Evolutionary conservation across 2,113 vertebrate genomes (phyloP), one percentile per base, ranked within the genome.

Genomic region (Chitala chitala): DNA sequence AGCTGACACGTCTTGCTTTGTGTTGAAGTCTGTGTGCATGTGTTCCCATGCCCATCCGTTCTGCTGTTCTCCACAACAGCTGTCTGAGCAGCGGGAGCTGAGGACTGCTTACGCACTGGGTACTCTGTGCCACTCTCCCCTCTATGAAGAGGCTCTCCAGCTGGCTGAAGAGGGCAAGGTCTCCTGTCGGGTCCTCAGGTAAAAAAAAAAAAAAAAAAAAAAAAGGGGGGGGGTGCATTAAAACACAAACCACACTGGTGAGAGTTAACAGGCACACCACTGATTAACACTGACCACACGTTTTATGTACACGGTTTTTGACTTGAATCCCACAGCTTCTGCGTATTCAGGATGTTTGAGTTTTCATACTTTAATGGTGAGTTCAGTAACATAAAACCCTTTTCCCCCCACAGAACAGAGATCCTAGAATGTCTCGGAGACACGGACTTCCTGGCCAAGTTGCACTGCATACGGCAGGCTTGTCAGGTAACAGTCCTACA

Each of bases 141-240:
- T 98, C 71, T 99, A 99, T 5, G 94, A 98, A 77, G 95, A 98
- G 84, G 97, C 94, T 1, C 91, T 98, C 89, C 89, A 88, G 80
- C 85, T 96, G 83, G 96, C 94, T 1, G 95, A 98, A 80, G 97
- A 98, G 3, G 96, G 95, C 20, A 92, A 91, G 82, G 91, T 99
- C 83, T 92, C 94, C 85, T 98, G 94, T 69, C 84, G 97, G 74
- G 94, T 95, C 7, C 87, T 97, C 51, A 88, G 97, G 97, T 98
- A 88, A 84, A n/a, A n/a, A n/a, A n/a, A n/a, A n/a, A n/a, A n/a
- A n/a, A n/a, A n/a, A n/a, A n/a, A n/a, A n/a, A n/a, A n/a, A n/a
- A n/a, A n/a, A n/a, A n/a, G n/a, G n/a, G n/a, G n/a, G n/a, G n/a
- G n/a, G n/a, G n/a, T n/a, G n/a, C n/a, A n/a, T n/a, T n/a, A n/a